Evolutionary conservation across 53 echinoderm and acorn worm genomes (phyloP), one percentile per base, ranked within the genome.

Genomic region (Crossaster papposus): DNA sequence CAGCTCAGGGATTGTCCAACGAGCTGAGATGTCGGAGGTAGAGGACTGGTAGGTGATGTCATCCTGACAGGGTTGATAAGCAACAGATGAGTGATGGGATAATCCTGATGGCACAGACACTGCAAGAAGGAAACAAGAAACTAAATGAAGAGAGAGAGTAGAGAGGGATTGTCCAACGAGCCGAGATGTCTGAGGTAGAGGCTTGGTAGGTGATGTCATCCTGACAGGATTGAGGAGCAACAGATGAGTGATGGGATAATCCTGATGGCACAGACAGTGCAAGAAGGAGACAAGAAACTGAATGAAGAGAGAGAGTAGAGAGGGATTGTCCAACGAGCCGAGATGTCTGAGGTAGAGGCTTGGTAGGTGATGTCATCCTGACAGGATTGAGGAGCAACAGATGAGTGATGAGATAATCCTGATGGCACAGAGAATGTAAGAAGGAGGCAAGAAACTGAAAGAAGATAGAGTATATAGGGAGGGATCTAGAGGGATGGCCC

Each of bases 1-100:
- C 28, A 63, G 26, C 44, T 82, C 83, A 29, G 90, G 90, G 36
- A 90, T 90, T 14, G 90, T 90, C 90, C 90, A 90, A 36, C 81
- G 90, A 22, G 81, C 90, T 11, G 70, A 73, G n/a, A n/a, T n/a
- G 28, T n/a, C 72, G 17, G 90, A 90, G 24, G 90, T 54, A 2
- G 90, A 81, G 7, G 68, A 31, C 70, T 91, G 91, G 54, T 85
- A 91, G 29, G 36, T 65, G 17, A 76, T 76, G 77, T 76, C 77
- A 38, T 38, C 77, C 77, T 76, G 13, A 30, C 28, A 9, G 26
- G 51, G 51, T 22, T 34, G 88, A 33, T 31, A 2, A 32, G 53
- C 38, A 33, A 51, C 44, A 23, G 50, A 50, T 78, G 78, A 78
- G 26, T 38, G 78, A 38, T 78, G 44, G 51, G 78, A 78, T 52